Evolutionary conservation across 2,888 invertebrate genomes (phyloP).

Genomic region (Drosophila nr. medialis): DNA sequence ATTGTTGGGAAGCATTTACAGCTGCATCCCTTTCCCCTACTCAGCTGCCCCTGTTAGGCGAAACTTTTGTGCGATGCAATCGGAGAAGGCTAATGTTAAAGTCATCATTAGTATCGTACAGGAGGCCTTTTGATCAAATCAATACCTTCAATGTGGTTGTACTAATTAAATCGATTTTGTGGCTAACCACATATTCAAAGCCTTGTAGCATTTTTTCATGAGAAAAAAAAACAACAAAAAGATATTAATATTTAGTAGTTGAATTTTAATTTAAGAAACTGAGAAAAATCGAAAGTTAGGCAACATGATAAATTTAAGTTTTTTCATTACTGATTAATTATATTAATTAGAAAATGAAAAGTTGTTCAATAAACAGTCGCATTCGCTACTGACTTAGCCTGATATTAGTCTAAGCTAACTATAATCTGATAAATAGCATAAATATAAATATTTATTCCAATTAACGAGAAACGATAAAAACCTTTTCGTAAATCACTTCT

Average conservation of each 20-base stretch:
- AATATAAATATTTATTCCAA: neutral
- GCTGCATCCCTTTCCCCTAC: neutral
- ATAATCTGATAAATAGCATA: neutral
- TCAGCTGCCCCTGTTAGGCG: neutral
- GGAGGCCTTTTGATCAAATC: neutral
- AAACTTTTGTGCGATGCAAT: slow-evolving; percentile 8
- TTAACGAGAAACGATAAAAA: neutral
- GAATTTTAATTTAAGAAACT: neutral
- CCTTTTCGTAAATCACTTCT: neutral
- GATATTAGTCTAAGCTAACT: neutral
- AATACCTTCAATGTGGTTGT: neutral
- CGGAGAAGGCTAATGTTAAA: slow-evolving; percentile 37
- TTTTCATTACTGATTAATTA: neutral
- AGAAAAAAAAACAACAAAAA: too few relatives aligned
- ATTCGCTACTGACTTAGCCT: too few relatives aligned
- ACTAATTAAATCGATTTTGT: neutral
- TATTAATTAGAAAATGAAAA: neutral
- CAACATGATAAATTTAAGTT: neutral
- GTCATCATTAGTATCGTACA: slow-evolving; percentile 27
- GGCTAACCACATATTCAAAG: neutral
- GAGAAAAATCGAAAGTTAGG: neutral
- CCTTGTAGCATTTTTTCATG: neutral
- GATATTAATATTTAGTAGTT: neutral
- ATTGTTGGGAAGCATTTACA: slow-evolving; percentile 34
- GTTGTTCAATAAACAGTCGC: neutral